These are phyloP conservation scores for western clawed frog (Xenopus tropicalis) DNA, from an alignment of 2,113 vertebrate genomes.

Conservation along the genomic window DNA sequence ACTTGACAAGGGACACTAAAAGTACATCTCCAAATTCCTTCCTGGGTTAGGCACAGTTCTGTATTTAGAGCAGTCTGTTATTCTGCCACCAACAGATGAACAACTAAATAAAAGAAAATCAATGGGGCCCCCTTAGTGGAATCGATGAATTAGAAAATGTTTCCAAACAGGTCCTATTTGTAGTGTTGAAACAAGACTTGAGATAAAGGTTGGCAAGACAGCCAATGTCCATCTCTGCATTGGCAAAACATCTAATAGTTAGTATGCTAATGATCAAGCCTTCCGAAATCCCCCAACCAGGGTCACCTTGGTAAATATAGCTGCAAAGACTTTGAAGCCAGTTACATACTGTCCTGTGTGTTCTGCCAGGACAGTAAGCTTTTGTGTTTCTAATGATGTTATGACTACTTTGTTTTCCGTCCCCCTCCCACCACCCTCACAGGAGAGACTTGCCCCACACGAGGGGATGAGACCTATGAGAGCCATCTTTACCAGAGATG, in stretches of 20 bases:
- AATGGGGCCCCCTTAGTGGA: too few species aligned
- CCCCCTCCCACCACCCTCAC: conserved; percentile 54
- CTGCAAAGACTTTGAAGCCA: conserved; percentile 28
- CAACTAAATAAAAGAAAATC: too few species aligned
- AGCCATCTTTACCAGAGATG: conserved; percentile 91
- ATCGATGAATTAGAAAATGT: too few species aligned
- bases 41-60: too few species aligned
- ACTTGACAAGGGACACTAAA: too few species aligned
- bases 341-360: conserved; percentile 31
- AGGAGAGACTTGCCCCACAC: conserved; percentile 92
- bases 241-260: conserved; percentile 6
- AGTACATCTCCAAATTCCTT: too few species aligned
- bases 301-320: conserved; percentile 40
- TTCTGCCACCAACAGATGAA: too few species aligned
- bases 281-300: conserved; percentile 10
- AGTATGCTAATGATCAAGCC: conserved; percentile 2
- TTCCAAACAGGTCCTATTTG: not conserved
- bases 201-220: not conserved
- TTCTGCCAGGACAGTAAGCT: conserved; percentile 38
- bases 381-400: conserved; percentile 39
- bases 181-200: not conserved
- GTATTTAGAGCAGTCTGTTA: too few species aligned
- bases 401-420: conserved; percentile 47
- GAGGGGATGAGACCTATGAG: conserved; percentile 95
- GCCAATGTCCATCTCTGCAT: too few species aligned